Conservation (phyloP, 2,113 vertebrate genomes). For the Plecturocebus donacophilus region DNA sequence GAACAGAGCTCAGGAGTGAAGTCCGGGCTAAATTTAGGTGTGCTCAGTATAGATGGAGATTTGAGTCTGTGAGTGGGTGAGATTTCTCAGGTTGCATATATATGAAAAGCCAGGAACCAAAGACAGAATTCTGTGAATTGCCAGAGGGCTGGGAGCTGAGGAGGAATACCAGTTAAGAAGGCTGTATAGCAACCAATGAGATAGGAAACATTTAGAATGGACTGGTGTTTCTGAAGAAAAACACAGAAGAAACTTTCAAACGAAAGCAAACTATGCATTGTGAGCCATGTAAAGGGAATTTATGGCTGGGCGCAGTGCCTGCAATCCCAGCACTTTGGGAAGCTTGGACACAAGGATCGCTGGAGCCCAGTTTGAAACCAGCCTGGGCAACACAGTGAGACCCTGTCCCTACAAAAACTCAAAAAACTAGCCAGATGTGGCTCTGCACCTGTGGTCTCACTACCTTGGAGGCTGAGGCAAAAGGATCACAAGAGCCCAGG, state of each 20-base stretch:
- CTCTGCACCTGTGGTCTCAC: too few relatives aligned
- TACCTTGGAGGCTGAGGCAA: too few relatives aligned
- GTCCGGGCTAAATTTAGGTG: background rate
- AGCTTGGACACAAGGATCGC: too few relatives aligned
- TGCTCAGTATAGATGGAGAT: background rate
- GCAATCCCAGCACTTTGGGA: too few relatives aligned
- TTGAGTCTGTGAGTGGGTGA: background rate
- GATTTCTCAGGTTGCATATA: background rate
- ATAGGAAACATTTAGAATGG: background rate
- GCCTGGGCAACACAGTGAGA: too few relatives aligned
- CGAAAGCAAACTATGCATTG: background rate
- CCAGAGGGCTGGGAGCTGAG: background rate
- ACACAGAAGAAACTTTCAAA: background rate
- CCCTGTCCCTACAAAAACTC: too few relatives aligned
- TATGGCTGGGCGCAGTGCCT: too few relatives aligned
- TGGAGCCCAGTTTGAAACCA: too few relatives aligned
- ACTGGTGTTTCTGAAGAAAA: background rate
- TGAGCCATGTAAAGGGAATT: background rate
- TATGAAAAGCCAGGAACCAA: background rate
- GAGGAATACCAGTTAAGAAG: background rate
- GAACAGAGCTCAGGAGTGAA: background rate
- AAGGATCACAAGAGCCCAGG: too few relatives aligned
- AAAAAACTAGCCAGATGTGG: too few relatives aligned
- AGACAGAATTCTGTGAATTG: background rate
- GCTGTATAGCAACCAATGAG: accelerated